A percentile compares a stretch with the other conserved stretches of the same genome.
Evolutionary conservation across 2,113 vertebrate species (phyloP).

Genomic region (Scortum barcoo): DNA sequence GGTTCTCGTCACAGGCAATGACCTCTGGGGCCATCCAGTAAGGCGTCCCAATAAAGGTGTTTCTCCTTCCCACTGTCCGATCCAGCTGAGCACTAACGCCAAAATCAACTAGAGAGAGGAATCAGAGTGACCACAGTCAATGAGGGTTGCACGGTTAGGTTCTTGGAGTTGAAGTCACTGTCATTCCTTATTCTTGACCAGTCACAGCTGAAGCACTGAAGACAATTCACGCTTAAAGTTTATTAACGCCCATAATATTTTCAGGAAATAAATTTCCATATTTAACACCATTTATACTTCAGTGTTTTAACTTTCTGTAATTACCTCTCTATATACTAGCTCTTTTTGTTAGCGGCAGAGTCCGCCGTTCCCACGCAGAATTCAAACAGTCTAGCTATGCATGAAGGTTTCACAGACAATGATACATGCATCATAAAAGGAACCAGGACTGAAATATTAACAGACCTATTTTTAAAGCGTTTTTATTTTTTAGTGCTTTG

Average conservation of each 20-base stretch:
- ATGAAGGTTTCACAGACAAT: too few species aligned
- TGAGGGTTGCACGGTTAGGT: not conserved
- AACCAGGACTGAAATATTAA: too few species aligned
- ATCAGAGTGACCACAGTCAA: not conserved
- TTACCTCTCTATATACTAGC: not conserved
- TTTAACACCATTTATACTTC: too few species aligned
- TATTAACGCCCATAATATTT: too few species aligned
- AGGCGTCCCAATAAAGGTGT: constrained; percentile 98
- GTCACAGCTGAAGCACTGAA: too few species aligned
- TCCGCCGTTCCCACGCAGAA: not conserved
- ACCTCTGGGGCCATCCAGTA: constrained; percentile 99
- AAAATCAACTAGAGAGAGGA: constrained; percentile 90
- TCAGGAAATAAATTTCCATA: too few species aligned
- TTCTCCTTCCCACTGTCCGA: constrained; percentile 95
- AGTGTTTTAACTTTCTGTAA: too few species aligned
- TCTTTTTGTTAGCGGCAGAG: not conserved
- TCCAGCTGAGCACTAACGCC: constrained; percentile 98
- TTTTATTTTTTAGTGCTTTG: too few species aligned
- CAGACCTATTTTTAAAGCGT: too few species aligned
- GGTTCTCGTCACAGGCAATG: constrained; percentile 99
- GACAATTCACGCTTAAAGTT: too few species aligned
- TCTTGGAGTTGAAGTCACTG: not conserved
- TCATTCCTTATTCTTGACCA: not conserved
- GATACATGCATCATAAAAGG: too few species aligned
- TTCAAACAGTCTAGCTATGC: too few species aligned